A percentile compares a stretch with the other conserved stretches of the same genome.
Evolutionary conservation across 2,888 invertebrate species (phyloP).

Genomic region (Craniophora ligustri): DNA sequence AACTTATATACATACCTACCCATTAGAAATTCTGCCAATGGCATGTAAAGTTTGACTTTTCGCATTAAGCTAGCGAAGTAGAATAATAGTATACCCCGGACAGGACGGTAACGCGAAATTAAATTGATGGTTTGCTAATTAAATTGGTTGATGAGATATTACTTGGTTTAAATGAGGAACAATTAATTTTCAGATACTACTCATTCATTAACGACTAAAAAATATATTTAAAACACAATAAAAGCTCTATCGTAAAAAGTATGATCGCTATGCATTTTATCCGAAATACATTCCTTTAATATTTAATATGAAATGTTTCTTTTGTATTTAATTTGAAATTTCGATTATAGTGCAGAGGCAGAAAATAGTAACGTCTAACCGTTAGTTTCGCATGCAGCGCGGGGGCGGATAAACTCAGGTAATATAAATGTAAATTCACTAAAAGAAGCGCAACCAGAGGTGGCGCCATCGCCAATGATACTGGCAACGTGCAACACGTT

Average conservation of each 20-base stretch:
- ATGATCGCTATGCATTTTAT: constrained; percentile 17
- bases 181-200: too few relatives aligned
- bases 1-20: too few relatives aligned
- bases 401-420: constrained; percentile 65
- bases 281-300: constrained; percentile 15
- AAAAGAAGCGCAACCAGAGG: constrained; percentile 64
- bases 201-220: too few relatives aligned
- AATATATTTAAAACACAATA: background rate
- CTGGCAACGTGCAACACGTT: constrained; percentile 28
- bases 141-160: too few relatives aligned
- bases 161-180: too few relatives aligned
- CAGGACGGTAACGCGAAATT: too few relatives aligned
- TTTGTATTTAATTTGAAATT: too few relatives aligned
- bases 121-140: too few relatives aligned
- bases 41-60: too few relatives aligned
- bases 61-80: too few relatives aligned
- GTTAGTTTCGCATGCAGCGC: constrained; percentile 63
- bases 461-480: constrained; percentile 43
- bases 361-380: constrained; percentile 58
- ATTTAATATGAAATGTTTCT: constrained; percentile 29
- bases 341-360: constrained; percentile 64
- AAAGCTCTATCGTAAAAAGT: background rate
- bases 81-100: too few relatives aligned
- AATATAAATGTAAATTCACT: constrained; percentile 78
- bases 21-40: too few relatives aligned